Percentiles rank a stretch among this genome's conserved stretches.
phyloP scores from a whole-genome alignment of 2,888 invertebrate genomes.

The Amiota communis region DNA sequence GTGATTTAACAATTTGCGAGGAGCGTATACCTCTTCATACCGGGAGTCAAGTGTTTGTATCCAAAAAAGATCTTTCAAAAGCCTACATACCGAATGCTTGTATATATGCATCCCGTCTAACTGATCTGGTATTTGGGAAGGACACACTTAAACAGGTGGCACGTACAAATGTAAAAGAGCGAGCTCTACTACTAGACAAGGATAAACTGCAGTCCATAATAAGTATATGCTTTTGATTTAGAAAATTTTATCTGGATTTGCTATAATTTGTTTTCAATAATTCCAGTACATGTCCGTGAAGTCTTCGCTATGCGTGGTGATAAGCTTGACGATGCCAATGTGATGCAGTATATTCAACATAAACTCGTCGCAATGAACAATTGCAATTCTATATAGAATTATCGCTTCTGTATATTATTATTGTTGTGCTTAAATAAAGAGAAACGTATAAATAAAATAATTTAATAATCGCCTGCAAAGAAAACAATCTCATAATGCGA shows the following conservation, averaged over 20 bases:
- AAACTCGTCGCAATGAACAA: slow-evolving; percentile 60
- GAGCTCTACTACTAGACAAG: slow-evolving; percentile 54
- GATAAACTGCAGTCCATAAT: slow-evolving; percentile 65
- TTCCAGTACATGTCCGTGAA: slow-evolving; percentile 70
- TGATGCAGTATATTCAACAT: slow-evolving; percentile 63
- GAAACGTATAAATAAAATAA: neutral
- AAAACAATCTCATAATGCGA: neutral
- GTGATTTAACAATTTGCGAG: neutral
- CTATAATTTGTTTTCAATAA: neutral
- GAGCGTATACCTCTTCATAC: slow-evolving; percentile 67
- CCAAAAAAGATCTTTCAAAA: slow-evolving; percentile 66
- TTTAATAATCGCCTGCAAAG: neutral
- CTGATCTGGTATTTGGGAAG: slow-evolving; percentile 70
- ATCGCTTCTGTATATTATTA: neutral
- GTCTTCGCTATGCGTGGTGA: slow-evolving; percentile 69
- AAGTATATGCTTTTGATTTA: slow-evolving; percentile 57
- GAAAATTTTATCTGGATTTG: neutral
- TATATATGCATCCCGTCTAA: slow-evolving; percentile 69
- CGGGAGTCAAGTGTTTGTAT: slow-evolving; percentile 69
- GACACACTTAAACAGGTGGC: slow-evolving; percentile 59
- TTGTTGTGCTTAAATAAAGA: neutral
- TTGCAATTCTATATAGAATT: neutral
- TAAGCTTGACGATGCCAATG: slow-evolving; percentile 54
- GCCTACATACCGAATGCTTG: slow-evolving; percentile 69
- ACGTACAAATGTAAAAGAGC: slow-evolving; percentile 48